Evolutionary conservation across 2,797 vertebrate genomes (phyloP), one percentile per base, ranked within the genome.

Genomic region (Molossus molossus): DNA sequence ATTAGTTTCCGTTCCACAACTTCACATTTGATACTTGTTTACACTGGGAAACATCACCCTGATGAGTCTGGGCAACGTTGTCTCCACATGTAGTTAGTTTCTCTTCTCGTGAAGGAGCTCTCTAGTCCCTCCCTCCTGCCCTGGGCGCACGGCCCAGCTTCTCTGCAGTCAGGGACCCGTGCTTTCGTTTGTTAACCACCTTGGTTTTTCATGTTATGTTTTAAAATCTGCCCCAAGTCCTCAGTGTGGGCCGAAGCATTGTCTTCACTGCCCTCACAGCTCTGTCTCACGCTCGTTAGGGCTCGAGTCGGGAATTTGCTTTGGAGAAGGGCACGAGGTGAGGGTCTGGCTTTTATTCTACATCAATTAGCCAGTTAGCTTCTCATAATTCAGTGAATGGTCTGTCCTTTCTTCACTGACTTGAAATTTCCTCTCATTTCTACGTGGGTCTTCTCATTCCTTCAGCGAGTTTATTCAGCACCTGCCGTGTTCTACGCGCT

Each of bases 1-100:
- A 15, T 55, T 6, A 45, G 20, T 55, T 45, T 57, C 48, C n/a
- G 33, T 20, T 29, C 0, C 11, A 14, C 9, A 3, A 0, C 4
- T 0, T 40, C 13, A 40, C 3, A 25, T n/a, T 23, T 18, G 0
- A 5, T 23, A 29, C 73, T 62, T 73, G 18, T 8, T 45, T 45
- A 45, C 40, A 45, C 40, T 45, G 4, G 40, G 40, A 45, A 45
- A 45, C 40, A 45, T 45, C 40, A 45, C 40, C 40, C 40, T 45
- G 6, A 45, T 45, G 40, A 45, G 40, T 45, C 40, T 45, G 40
- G 6, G 40, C 6, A 45, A 45, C 40, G 6, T 45, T 6, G 40
- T 45, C 40, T 5, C 40, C 40, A 45, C 40, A 45, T 6, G 6
- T 6, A 45, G 40, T 45, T 45, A 45, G 40, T 45, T 45, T 45